Evolutionary conservation across 1,140 invertebrate genomes (phyloP).

Genomic region (Calosoma granatense): DNA sequence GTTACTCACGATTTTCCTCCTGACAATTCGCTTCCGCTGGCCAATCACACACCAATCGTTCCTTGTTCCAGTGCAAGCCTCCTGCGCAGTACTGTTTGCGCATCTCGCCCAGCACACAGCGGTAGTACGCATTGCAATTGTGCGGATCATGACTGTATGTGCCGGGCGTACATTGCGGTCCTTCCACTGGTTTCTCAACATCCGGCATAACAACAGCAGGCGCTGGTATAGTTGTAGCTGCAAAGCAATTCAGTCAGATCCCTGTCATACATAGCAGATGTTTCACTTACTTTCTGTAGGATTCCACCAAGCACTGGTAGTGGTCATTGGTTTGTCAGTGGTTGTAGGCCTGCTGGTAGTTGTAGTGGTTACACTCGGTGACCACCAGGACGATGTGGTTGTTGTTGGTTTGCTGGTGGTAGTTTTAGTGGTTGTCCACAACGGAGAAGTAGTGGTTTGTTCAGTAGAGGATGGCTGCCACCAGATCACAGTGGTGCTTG

Average conservation of each 20-base stretch:
- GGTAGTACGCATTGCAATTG: conserved; percentile 65
- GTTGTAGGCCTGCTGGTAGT: conserved; percentile 25
- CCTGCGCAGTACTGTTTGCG: conserved; percentile 60
- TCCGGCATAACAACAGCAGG: conserved; percentile 35
- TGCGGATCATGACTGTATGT: conserved; percentile 52
- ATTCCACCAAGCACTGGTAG: background rate
- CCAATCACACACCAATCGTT: conserved; percentile 65
- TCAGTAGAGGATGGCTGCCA: conserved; percentile 27
- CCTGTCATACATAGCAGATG: background rate
- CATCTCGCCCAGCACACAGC: conserved; percentile 59
- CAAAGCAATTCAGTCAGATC: background rate
- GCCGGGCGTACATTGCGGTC: conserved; percentile 44
- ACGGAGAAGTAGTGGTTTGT: conserved; percentile 6
- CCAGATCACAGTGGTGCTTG: conserved; percentile 25
- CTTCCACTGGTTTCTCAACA: conserved; percentile 18
- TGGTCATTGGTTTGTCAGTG: conserved; percentile 31
- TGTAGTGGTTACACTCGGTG: conserved; percentile 18
- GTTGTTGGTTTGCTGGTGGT: conserved; percentile 31
- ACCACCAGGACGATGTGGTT: conserved; percentile 6
- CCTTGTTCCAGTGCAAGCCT: conserved; percentile 69
- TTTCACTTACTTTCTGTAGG: conserved; percentile 14
- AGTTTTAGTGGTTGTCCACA: conserved; percentile 19
- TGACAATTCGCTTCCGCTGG: conserved; percentile 59
- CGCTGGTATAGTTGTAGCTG: conserved; percentile 31
- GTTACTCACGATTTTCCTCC: conserved; percentile 27